Percentiles rank a stretch among this genome's conserved stretches.
These are phyloP conservation scores for Xiphorhynchus erythropygius DNA, from an alignment of 2,797 vertebrate genomes.

Conservation along the genomic window DNA sequence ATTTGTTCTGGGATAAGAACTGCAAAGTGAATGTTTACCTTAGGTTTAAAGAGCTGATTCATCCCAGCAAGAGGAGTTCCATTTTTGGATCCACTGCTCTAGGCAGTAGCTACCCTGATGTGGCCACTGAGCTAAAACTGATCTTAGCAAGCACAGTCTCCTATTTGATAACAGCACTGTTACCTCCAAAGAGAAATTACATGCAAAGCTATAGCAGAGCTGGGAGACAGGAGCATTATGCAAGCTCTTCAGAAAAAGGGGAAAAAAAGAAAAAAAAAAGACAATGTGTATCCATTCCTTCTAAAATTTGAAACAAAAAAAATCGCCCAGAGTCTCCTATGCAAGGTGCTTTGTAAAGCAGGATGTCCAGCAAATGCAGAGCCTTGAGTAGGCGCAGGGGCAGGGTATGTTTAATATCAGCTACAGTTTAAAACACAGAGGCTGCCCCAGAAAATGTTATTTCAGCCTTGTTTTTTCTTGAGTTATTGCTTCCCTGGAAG, in stretches of 20 bases:
- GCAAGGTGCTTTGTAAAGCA: neutral
- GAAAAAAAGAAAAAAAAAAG: neutral
- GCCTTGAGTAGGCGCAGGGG: neutral
- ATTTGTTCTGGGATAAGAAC: neutral
- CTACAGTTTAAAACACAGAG: neutral
- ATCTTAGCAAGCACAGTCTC: accelerated
- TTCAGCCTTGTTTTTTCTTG: neutral
- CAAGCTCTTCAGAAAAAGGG: neutral
- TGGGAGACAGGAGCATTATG: neutral
- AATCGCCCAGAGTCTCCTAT: neutral
- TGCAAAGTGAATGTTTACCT: neutral
- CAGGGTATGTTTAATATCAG: neutral
- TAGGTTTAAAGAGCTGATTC: neutral
- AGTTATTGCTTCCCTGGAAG: neutral
- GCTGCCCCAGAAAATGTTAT: neutral
- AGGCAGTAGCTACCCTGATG: neutral
- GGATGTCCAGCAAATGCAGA: neutral
- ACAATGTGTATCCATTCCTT: neutral
- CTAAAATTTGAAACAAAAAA: neutral
- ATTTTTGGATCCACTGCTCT: neutral
- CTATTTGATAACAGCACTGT: neutral
- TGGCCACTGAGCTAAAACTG: accelerated
- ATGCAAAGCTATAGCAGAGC: neutral
- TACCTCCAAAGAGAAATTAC: neutral
- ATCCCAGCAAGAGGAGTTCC: neutral